Evolutionary conservation across 1,140 invertebrate species (phyloP).

Genomic region (Orussus abietinus): DNA sequence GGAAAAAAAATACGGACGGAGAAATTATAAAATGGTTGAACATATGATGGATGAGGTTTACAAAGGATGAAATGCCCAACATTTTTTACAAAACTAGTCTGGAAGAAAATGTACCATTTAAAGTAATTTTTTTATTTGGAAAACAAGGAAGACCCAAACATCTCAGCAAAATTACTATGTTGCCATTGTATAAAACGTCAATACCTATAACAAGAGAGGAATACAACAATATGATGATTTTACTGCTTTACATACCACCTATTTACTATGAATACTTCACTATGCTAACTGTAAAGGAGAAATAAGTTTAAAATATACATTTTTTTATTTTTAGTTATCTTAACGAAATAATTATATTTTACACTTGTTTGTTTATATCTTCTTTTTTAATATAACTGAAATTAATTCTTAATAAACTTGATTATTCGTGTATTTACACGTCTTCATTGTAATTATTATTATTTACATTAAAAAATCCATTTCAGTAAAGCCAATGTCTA

Average conservation of each 20-base stretch:
- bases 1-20: constrained; percentile 16
- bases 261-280: constrained; percentile 10
- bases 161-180: constrained; percentile 5
- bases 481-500: too few relatives aligned
- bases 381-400: too few relatives aligned
- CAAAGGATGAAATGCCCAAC: constrained; percentile 1
- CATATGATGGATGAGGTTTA: constrained; percentile 11
- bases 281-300: too few relatives aligned
- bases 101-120: constrained; percentile 6
- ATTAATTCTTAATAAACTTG: too few relatives aligned
- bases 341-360: too few relatives aligned
- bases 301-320: too few relatives aligned
- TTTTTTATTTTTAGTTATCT: too few relatives aligned
- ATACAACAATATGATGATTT: constrained; percentile 7
- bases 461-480: too few relatives aligned
- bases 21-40: constrained; percentile 10
- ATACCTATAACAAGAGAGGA: constrained; percentile 11
- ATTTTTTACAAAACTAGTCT: constrained; percentile 11
- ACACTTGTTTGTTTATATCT: too few relatives aligned
- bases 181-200: constrained; percentile 3
- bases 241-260: constrained; percentile 9
- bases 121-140: too few relatives aligned
- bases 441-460: too few relatives aligned
- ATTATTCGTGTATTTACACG: too few relatives aligned
- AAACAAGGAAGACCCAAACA: constrained; percentile 1